phyloP scores from a whole-genome alignment of 1,140 invertebrate genomes.

The Frieseomelitta varia region DNA sequence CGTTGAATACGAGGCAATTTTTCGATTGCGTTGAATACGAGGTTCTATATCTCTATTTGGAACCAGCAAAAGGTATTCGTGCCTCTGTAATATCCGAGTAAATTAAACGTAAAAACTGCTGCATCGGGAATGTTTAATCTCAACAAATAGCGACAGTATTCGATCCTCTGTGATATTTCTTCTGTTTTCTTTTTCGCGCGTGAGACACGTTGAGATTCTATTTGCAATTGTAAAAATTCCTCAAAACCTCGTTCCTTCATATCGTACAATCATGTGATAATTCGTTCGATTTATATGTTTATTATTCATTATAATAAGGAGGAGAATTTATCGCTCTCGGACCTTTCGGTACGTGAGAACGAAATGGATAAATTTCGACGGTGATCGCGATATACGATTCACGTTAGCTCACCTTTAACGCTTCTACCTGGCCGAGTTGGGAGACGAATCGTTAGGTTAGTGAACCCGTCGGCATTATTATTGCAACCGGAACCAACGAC shows the following conservation, averaged over 20 bases:
- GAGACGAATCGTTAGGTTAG: slow-evolving; percentile 55
- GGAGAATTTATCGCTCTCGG: background rate
- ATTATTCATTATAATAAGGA: background rate
- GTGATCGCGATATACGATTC: background rate
- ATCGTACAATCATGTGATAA: background rate
- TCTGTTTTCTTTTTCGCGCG: background rate
- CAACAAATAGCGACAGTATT: background rate
- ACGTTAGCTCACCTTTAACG: slow-evolving; percentile 49
- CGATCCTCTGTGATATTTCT: background rate
- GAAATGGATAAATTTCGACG: background rate
- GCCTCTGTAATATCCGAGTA: background rate
- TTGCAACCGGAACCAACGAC: slow-evolving; percentile 54
- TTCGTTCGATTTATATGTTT: background rate
- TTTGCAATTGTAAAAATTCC: background rate
- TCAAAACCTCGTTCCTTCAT: background rate
- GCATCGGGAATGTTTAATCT: background rate
- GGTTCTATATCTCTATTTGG: background rate
- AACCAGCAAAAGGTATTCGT: background rate
- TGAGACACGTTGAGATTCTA: background rate
- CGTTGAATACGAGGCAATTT: too few species aligned
- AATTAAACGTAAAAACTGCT: background rate
- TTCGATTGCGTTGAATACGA: too few species aligned
- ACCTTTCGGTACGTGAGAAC: background rate
- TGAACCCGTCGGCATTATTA: slow-evolving; percentile 55
- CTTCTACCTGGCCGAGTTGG: slow-evolving; percentile 39